Conservation (phyloP, 2,113 vertebrate species). For the Tonatia bakeri region DNA sequence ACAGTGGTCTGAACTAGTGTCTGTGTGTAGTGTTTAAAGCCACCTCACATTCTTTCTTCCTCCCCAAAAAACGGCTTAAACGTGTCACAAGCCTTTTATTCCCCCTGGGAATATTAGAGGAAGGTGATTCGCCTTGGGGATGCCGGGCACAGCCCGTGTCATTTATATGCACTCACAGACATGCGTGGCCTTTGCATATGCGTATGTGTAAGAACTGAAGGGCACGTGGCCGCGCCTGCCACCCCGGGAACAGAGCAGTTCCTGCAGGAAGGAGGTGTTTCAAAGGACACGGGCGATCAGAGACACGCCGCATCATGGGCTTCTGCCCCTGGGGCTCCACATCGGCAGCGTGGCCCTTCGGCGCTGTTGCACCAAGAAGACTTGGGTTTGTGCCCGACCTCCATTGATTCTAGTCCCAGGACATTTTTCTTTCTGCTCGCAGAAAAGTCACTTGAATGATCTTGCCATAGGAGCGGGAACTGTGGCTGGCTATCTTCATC, state of each 20-base stretch:
- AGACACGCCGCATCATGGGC: not conserved
- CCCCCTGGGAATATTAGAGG: not conserved
- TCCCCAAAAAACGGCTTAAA: not conserved
- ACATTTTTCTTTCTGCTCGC: not conserved
- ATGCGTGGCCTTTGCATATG: not conserved
- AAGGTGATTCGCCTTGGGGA: not conserved
- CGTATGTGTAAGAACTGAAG: not conserved
- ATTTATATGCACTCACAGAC: not conserved
- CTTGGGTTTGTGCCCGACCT: not conserved
- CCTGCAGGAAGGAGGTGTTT: not conserved
- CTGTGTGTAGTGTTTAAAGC: not conserved
- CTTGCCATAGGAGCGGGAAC: not conserved
- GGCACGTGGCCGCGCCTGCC: not conserved
- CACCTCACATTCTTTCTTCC: not conserved
- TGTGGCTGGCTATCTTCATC: not conserved
- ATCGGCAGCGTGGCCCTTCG: not conserved
- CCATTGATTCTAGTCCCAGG: not conserved
- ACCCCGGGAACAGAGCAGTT: not conserved
- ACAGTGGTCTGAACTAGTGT: not conserved
- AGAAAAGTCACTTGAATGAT: not conserved
- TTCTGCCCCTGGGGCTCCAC: not conserved
- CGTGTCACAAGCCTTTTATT: not conserved
- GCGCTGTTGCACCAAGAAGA: not conserved
- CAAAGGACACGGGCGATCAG: not conserved
- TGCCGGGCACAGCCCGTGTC: not conserved